Base-by-base conservation (phyloP, 2,888 invertebrate species). In the Protophormia terraenovae region DNA sequence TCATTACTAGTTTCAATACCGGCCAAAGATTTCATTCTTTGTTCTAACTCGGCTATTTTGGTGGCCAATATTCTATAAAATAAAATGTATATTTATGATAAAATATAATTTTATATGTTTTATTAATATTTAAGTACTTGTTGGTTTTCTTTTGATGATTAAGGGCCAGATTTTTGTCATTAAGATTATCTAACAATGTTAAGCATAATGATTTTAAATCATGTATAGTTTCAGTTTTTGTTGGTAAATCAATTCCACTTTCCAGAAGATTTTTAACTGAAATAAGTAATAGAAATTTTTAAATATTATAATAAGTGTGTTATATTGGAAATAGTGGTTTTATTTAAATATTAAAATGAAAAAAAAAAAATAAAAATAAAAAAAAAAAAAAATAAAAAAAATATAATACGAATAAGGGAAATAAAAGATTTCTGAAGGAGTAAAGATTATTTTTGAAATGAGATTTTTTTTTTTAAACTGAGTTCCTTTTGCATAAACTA, bases 91-190 rank as follows among this genome's bases (percentile, higher is more conserved):
- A n/a, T n/a, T n/a, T n/a, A n/a, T n/a, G n/a, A 47, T 41, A 41
- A 62, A 38, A 6, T 6, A 19, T 10, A 60, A 16, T 16, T 45
- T 38, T 60, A 8, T 50, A 41, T 41, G 35, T 50, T 35, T 47
- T 7, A 12, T 14, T 24, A n/a, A 16, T 45, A 4, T 16, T 38
- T 55, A 22, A n/a, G 2, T 73, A 96, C 96, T 95, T 96, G 92
- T 97, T 98, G 5, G 97, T 96, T 93, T 97, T 96, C 89, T 96
- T 95, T 89, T 97, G 97, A 93, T 97, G 97, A 86, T 95, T 95
- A 32, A 97, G 92, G 1, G 97, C 97, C 81, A 97, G 93, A 66
- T 96, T 96, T 93, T 97, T 97, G 90, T 98, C 97, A 92, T 96
- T 97, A 45, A 97, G 93, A 62, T 97, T 95, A 91, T 98, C 97